Evolutionary conservation across 1,140 invertebrate species (phyloP).

Genomic region (Archivesica marissinica): DNA sequence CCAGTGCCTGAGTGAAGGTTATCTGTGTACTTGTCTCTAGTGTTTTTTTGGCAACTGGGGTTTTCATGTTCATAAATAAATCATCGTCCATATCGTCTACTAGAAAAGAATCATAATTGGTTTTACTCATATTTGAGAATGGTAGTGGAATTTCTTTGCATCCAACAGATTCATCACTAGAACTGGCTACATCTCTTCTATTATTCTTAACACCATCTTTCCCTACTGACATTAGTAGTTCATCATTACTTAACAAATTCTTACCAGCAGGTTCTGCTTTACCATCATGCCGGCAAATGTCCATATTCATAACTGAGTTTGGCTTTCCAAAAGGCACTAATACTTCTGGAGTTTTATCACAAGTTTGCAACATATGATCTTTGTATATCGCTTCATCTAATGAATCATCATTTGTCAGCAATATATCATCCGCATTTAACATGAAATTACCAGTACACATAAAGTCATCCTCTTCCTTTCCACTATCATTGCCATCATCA

Average conservation of each 20-base stretch:
- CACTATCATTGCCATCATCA: background rate
- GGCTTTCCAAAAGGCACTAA: too few relatives aligned
- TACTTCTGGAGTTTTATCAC: background rate
- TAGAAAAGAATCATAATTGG: background rate
- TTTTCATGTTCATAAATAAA: slow-evolving; percentile 8
- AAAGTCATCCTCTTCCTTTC: slow-evolving; percentile 9
- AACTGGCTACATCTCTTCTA: background rate
- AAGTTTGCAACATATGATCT: too few relatives aligned
- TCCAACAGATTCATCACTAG: background rate
- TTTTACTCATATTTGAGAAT: background rate
- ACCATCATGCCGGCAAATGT: too few relatives aligned
- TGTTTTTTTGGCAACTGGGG: background rate
- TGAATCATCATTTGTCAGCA: background rate
- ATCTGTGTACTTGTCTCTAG: slow-evolving; percentile 32
- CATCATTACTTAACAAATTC: too few relatives aligned
- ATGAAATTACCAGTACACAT: slow-evolving; percentile 2
- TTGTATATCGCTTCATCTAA: background rate
- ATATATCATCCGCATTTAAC: slow-evolving; percentile 16
- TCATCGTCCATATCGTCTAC: slow-evolving; percentile 35
- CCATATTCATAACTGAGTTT: too few relatives aligned
- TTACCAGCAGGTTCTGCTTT: too few relatives aligned
- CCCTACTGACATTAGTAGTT: too few relatives aligned
- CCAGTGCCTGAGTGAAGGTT: slow-evolving; percentile 60
- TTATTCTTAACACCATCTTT: background rate
- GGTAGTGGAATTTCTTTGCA: background rate